These are phyloP conservation scores for Synaphobranchus kaupii DNA, from an alignment of 2,797 vertebrate species.

Conservation along the genomic window DNA sequence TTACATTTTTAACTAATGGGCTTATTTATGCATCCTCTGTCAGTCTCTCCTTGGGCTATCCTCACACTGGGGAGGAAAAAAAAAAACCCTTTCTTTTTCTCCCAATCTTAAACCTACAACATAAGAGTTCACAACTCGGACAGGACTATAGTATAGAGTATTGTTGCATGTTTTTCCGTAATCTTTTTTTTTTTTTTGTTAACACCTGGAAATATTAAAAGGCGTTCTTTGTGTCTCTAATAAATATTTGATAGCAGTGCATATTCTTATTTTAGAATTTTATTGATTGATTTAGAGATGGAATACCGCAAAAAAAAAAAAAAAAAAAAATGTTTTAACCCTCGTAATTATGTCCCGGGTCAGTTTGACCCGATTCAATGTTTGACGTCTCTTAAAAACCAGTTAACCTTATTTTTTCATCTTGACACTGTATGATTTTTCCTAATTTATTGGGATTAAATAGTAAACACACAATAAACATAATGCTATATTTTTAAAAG, in stretches of 20 bases:
- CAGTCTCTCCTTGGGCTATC: constrained; percentile 71
- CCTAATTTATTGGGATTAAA: no score
- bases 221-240: constrained; percentile 39
- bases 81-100: constrained; percentile 65
- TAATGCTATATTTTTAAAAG: no score
- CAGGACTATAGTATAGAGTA: constrained; percentile 61
- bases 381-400: no score
- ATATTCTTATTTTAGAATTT: constrained; percentile 29
- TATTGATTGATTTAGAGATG: not conserved
- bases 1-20: constrained; percentile 76
- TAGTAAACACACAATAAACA: no score
- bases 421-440: no score
- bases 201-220: constrained; percentile 50
- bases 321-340: not conserved
- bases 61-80: constrained; percentile 55
- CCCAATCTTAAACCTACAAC: constrained; percentile 51
- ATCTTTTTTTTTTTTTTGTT: constrained; percentile 11
- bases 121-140: constrained; percentile 58
- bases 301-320: not conserved
- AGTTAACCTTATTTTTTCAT: no score
- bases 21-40: constrained; percentile 77
- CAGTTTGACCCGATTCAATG: no score
- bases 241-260: constrained; percentile 39
- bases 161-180: not conserved
- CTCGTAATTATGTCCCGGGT: no score